Percentiles rank a stretch among this genome's conserved stretches.
Evolutionary conservation across 2,888 invertebrate species (phyloP).

Genomic region (Noctua comes): DNA sequence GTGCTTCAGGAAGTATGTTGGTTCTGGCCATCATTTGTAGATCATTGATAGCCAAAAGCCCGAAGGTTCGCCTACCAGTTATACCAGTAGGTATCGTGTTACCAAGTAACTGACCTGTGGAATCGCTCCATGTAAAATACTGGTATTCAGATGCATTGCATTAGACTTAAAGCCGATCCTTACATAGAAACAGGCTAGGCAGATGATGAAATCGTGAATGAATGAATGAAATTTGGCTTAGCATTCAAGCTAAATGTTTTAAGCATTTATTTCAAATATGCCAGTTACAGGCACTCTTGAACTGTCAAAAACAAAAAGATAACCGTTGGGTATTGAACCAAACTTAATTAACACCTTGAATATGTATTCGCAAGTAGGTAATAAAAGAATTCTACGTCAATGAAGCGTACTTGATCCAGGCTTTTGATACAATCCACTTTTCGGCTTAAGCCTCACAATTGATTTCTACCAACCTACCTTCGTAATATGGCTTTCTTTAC

Average conservation of each 20-base stretch:
- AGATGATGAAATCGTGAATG: neutral
- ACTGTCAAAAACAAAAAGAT: neutral
- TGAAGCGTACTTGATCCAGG: slow-evolving; percentile 13
- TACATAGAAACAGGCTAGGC: neutral
- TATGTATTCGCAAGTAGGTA: neutral
- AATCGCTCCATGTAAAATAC: neutral
- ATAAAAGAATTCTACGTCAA: slow-evolving; percentile 23
- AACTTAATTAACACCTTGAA: slow-evolving; percentile 35
- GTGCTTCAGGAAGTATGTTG: neutral
- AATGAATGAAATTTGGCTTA: neutral
- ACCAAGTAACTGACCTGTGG: neutral
- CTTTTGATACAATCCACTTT: slow-evolving; percentile 42
- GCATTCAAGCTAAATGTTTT: neutral
- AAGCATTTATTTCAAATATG: neutral
- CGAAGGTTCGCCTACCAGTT: neutral
- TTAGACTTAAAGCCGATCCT: neutral
- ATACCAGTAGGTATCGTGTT: neutral
- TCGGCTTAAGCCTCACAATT: slow-evolving; percentile 31
- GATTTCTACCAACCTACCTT: slow-evolving; percentile 8
- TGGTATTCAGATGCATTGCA: neutral
- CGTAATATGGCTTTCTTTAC: slow-evolving; percentile 28
- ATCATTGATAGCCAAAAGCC: neutral
- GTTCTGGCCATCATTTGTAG: neutral
- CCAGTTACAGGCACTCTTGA: neutral
- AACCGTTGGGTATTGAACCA: neutral